These are phyloP conservation scores for Ibidorhyncha struthersii DNA, from an alignment of 2,113 vertebrate species.

Conservation along the genomic window DNA sequence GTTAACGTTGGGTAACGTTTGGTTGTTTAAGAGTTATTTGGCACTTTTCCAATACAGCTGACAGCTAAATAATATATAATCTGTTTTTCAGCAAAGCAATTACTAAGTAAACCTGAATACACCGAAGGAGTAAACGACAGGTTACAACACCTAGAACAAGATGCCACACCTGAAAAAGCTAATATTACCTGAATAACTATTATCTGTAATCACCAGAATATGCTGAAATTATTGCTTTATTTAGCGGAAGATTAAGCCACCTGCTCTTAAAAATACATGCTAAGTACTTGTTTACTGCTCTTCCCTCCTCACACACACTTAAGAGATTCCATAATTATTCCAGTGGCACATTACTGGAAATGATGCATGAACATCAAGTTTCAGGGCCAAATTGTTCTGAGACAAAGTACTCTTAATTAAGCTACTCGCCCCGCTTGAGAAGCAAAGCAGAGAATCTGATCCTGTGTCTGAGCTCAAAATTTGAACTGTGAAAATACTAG, in stretches of 20 bases:
- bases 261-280: slow-evolving; percentile 48
- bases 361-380: neutral
- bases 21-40: slow-evolving; percentile 49
- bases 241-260: slow-evolving; percentile 68
- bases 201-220: slow-evolving; percentile 70
- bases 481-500: neutral
- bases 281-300: slow-evolving; percentile 6
- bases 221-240: slow-evolving; percentile 69
- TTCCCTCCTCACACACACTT: neutral
- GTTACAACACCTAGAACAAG: slow-evolving; percentile 71
- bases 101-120: slow-evolving; percentile 53
- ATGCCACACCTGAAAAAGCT: slow-evolving; percentile 73
- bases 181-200: slow-evolving; percentile 65
- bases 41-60: slow-evolving; percentile 52
- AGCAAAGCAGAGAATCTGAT: neutral
- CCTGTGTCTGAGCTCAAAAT: neutral
- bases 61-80: slow-evolving; percentile 76
- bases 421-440: neutral
- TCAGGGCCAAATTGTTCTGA: neutral
- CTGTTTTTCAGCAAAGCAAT: slow-evolving; percentile 76
- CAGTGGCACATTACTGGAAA: slow-evolving; percentile 7
- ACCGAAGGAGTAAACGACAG: slow-evolving; percentile 28
- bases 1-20: slow-evolving; percentile 44
- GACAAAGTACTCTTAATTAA: neutral
- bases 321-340: slow-evolving; percentile 14